phyloP scores from a whole-genome alignment of 2,113 vertebrate species.

The Nibea albiflora region DNA sequence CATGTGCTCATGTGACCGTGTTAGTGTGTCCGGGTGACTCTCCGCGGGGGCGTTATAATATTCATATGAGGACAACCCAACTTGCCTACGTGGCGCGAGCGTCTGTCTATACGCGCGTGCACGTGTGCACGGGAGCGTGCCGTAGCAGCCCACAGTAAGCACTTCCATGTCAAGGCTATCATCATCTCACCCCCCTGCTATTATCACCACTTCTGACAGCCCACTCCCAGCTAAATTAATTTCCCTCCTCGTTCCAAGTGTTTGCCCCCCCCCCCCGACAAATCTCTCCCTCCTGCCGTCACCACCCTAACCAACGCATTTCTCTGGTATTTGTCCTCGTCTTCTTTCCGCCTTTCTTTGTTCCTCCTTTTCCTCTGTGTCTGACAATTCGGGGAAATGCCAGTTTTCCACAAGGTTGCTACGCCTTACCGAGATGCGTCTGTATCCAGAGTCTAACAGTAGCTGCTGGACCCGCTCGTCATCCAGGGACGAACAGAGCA shows the following conservation, averaged over 20 bases:
- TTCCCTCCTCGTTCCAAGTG: conserved; percentile 66
- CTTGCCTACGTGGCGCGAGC: not conserved
- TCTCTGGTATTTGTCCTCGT: conserved; percentile 43
- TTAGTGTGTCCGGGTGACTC: conserved; percentile 33
- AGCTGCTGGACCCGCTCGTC: conserved; percentile 34
- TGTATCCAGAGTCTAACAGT: conserved; percentile 34
- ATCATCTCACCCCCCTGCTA: conserved; percentile 76
- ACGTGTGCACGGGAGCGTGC: conserved; percentile 41
- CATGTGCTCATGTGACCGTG: conserved; percentile 8
- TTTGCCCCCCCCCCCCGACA: conserved; percentile 10
- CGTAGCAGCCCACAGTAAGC: conserved; percentile 45
- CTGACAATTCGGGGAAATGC: conserved; percentile 49
- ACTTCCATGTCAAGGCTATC: conserved; percentile 73
- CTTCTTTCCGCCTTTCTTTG: conserved; percentile 18
- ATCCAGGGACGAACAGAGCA: conserved; percentile 23
- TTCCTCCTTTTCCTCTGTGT: conserved; percentile 38
- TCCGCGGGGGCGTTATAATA: conserved; percentile 18
- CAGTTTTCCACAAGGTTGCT: conserved; percentile 52
- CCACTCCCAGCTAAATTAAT: conserved; percentile 81
- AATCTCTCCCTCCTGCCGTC: conserved; percentile 53
- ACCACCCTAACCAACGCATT: conserved; percentile 69
- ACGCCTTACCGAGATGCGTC: conserved; percentile 47
- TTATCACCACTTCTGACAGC: conserved; percentile 77
- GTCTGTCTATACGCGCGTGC: not conserved
- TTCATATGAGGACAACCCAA: conserved; percentile 6